Evolutionary conservation across 1,140 invertebrate genomes (phyloP).

Genomic region (Hypothenemus hampei): DNA sequence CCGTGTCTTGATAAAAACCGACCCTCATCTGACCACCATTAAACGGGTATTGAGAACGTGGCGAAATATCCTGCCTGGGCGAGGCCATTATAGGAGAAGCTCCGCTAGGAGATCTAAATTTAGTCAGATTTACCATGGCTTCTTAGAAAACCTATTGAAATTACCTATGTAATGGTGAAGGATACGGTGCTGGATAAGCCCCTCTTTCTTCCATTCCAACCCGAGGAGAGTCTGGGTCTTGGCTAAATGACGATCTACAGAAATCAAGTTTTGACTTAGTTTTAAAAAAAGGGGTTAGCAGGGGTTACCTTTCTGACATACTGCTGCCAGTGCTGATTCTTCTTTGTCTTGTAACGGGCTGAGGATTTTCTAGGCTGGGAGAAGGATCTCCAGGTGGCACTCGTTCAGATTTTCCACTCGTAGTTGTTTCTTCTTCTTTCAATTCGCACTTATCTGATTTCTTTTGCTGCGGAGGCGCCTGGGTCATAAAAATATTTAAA

Average conservation of each 20-base stretch:
- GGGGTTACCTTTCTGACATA: slow-evolving; percentile 65
- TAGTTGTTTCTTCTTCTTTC: slow-evolving; percentile 44
- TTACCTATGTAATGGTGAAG: slow-evolving; percentile 57
- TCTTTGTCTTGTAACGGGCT: slow-evolving; percentile 54
- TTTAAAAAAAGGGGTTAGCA: too few species aligned
- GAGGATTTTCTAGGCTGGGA: slow-evolving; percentile 48
- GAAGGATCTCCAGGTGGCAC: slow-evolving; percentile 38
- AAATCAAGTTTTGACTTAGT: too few species aligned
- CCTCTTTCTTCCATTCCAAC: slow-evolving; percentile 55
- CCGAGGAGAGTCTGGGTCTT: slow-evolving; percentile 65
- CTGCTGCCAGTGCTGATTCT: slow-evolving; percentile 67
- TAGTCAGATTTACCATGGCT: too few species aligned
- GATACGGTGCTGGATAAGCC: slow-evolving; percentile 59
- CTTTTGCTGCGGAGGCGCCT: slow-evolving; percentile 38
- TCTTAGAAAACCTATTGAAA: too few species aligned
- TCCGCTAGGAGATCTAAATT: slow-evolving; percentile 51
- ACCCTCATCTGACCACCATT: slow-evolving; percentile 68
- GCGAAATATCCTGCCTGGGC: slow-evolving; percentile 50
- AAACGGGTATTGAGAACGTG: slow-evolving; percentile 59
- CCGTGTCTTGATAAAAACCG: slow-evolving; percentile 73
- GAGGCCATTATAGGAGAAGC: slow-evolving; percentile 52
- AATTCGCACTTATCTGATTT: slow-evolving; percentile 46
- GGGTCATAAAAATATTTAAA: not conserved
- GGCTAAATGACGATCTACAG: slow-evolving; percentile 70
- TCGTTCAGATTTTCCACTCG: slow-evolving; percentile 13